These are phyloP conservation scores for Hylaea fasciaria DNA, from an alignment of 2,888 invertebrate genomes.

Conservation along the genomic window DNA sequence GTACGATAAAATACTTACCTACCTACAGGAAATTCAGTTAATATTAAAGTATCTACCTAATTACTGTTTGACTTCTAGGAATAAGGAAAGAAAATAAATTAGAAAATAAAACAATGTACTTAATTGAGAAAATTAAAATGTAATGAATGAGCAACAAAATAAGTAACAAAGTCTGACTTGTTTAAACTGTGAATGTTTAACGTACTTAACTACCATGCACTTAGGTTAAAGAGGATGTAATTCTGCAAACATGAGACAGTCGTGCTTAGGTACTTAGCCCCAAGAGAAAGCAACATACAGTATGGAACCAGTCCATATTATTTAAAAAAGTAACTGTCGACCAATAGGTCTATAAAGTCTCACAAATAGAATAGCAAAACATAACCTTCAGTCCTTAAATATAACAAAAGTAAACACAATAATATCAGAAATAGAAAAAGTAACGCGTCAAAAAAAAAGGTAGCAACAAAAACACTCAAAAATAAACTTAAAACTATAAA, in stretches of 20 bases:
- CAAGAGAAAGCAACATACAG: background rate
- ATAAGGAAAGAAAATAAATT: background rate
- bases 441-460: background rate
- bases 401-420: constrained; percentile 31
- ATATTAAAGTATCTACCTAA: background rate
- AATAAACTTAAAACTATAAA: constrained; percentile 22
- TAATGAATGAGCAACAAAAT: background rate
- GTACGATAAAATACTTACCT: background rate
- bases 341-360: too few species aligned
- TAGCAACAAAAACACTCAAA: background rate
- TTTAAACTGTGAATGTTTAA: too few species aligned
- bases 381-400: too few species aligned
- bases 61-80: background rate
- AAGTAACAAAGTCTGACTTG: background rate
- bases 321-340: background rate
- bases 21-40: background rate
- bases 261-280: background rate
- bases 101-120: background rate
- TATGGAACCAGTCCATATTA: constrained; percentile 4
- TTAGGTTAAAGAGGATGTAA: constrained; percentile 4
- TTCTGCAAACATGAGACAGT: constrained; percentile 5
- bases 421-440: background rate
- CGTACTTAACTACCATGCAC: constrained; percentile 20
- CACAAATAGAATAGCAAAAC: too few species aligned
- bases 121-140: background rate